A percentile compares a stretch with the other conserved stretches of the same genome.
These are phyloP conservation scores for Gila robusta DNA, from an alignment of 2,797 vertebrate genomes.

Conservation along the genomic window DNA sequence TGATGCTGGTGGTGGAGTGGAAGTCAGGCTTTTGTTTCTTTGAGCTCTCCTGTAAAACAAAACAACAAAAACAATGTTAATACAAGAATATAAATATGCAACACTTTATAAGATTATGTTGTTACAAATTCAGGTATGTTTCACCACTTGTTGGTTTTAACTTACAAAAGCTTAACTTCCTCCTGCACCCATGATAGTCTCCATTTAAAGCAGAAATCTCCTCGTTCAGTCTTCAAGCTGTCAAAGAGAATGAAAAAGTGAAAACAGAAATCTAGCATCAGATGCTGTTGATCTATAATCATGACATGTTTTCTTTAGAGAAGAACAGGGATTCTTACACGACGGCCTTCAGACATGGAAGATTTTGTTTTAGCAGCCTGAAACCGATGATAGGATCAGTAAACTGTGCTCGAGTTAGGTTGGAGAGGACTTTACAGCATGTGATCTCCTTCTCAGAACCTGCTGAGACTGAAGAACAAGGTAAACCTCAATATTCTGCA, in stretches of 20 bases:
- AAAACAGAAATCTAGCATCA: not conserved
- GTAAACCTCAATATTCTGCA: not conserved
- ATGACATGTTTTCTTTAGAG: not conserved
- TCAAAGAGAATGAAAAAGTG: too few relatives aligned
- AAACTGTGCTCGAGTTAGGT: rapidly evolving
- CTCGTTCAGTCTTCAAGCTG: too few relatives aligned
- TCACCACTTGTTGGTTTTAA: too few relatives aligned
- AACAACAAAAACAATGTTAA: not conserved
- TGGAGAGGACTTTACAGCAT: not conserved
- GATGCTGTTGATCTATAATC: not conserved
- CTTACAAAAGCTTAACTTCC: too few relatives aligned
- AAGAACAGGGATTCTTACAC: not conserved
- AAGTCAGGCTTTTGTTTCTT: not conserved
- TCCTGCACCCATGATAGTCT: too few relatives aligned
- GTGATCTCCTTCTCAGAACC: rapidly evolving
- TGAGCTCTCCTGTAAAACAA: not conserved
- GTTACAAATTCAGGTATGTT: not conserved
- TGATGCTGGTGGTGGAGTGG: not conserved
- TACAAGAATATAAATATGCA: not conserved
- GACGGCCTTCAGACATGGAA: rapidly evolving
- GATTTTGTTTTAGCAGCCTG: rapidly evolving
- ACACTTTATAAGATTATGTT: not conserved
- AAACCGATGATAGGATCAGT: not conserved
- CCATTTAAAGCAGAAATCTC: too few relatives aligned
- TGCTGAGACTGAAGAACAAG: not conserved